Base-by-base conservation (phyloP, 1,140 invertebrate genomes). In the Drosophila albomicans region DNA sequence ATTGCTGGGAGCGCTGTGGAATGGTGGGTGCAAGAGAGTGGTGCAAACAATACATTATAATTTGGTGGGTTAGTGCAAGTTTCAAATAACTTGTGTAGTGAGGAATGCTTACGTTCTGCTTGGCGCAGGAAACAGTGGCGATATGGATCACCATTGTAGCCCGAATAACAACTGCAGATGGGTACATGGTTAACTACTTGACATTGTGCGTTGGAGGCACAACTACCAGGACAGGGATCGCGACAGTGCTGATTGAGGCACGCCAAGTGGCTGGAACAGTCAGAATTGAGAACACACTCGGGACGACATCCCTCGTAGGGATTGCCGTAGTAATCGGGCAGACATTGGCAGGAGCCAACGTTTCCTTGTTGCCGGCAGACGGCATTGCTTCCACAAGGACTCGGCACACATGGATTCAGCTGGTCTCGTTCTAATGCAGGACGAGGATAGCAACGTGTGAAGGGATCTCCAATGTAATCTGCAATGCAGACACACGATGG, bases 151-250 rank as follows among this genome's bases (percentile, higher is more conserved):
- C 97, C 97, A 54, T 94, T 95, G 81, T 95, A 97, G 63, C 95
- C 95, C 15, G 93, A 73, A 20, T 94, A 93, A 90, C 97, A 98
- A 79, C 94, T 95, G 91, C 97, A 98, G 11, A 94, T 94, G n/a
- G 96, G 96, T 57, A 96, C 93, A 91, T 97, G 97, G 91, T 96
- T 96, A 15, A 96, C 94, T 1, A 97, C 96, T 81, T 95, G 95
- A 82, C 97, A 97, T 54, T 96, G 94, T 25, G 96, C 96, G 92
- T 97, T 96, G 11, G 93, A 93, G 11, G 96, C 96, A 93, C 97
- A 98, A 56, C 95, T 95, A 79, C 96, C 96, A 8, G 95, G 95
- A 81, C 97, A 98, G 48, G 96, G 96, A 93, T 98, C 95, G 61
- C 94, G 93, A 91, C 97, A 98, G 93, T 96, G 96, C 79, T 96